Base-by-base conservation (phyloP, 2,113 vertebrate species). In the Lophius piscatorius region DNA sequence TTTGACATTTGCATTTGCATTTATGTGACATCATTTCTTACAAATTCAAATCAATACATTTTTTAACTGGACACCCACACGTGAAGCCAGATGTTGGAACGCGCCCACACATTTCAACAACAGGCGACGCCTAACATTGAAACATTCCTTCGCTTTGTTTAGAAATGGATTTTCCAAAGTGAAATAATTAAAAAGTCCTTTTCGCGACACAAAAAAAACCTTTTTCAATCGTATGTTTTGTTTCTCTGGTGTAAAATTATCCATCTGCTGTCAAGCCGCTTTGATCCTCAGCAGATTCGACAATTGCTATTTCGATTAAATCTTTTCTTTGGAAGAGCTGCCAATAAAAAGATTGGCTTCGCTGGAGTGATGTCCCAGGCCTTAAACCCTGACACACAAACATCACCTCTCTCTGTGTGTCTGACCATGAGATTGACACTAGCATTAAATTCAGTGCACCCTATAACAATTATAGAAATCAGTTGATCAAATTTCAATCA, bases 361-460 rank as follows among this genome's bases (percentile, higher is more conserved):
- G 69, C 50, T 70, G 42, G 64, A 73, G 75, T 59, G 31, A 74
- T 82, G 63, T 74, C 71, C 57, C 52, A 62, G 55, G 73, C 52
- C 17, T 52, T 72, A 84, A 83, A 57, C 35, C 47, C 23, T 9
- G 18, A 56, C 33, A 42, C 51, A 51, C 38, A 54, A 21, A 49
- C 22, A 11, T 52, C 4, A 5, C 6, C 48, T 45, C 23, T 55
- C 69, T 20, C 12, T 88, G 87, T 91, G 90, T 89, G 63, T 84
- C 85, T 88, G 88, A 89, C 84, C 81, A 74, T 82, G 78, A 84
- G 72, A 88, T 78, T 76, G 80, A 80, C 57, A 71, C 70, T 63
- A 86, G 83, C 42, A 45, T 22, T 5, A 22, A 14, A 13, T 42
- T 21, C 11, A 42, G 20, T 33, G 10, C 10, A 5, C 6, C 31